Conservation (phyloP, 2,888 invertebrate species). For the Oxycera nigricornis region DNA sequence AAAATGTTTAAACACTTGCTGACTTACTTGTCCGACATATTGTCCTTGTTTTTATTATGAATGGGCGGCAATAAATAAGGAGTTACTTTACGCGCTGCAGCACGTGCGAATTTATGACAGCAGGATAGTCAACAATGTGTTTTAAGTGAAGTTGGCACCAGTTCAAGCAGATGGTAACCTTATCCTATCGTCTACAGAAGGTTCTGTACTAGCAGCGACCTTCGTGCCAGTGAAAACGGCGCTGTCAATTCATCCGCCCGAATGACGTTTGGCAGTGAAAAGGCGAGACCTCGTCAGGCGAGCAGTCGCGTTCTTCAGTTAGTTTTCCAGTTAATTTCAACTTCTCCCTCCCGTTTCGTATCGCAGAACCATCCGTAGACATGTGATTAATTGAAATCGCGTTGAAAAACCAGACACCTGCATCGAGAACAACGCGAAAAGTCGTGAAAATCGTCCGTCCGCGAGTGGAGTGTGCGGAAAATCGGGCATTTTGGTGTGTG, state of each 20-base stretch:
- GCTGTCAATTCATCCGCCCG: constrained; percentile 13
- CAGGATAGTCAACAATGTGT: background rate
- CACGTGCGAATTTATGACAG: constrained; percentile 34
- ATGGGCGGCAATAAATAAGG: background rate
- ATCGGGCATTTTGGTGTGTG: background rate
- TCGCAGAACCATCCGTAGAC: constrained; percentile 5
- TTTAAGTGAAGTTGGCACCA: constrained; percentile 14
- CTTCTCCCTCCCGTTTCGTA: background rate
- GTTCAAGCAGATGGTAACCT: background rate
- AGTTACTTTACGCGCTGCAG: background rate
- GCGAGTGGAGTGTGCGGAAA: constrained; percentile 6
- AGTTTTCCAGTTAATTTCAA: constrained; percentile 26
- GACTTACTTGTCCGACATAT: constrained; percentile 38
- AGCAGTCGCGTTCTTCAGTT: constrained; percentile 22
- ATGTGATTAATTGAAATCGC: constrained; percentile 9
- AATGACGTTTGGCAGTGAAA: constrained; percentile 24
- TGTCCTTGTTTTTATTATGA: background rate
- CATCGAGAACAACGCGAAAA: constrained; percentile 8
- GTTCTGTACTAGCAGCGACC: background rate
- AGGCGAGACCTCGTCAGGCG: constrained; percentile 13
- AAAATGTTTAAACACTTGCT: background rate
- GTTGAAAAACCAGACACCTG: background rate
- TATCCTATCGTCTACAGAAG: background rate
- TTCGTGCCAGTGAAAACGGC: background rate
- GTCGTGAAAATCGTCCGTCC: background rate